Evolutionary conservation across 37 sponge, comb jelly and placozoan genomes (phyloP), one percentile per base, ranked within the genome.

Genomic region (Ianthella basta): DNA sequence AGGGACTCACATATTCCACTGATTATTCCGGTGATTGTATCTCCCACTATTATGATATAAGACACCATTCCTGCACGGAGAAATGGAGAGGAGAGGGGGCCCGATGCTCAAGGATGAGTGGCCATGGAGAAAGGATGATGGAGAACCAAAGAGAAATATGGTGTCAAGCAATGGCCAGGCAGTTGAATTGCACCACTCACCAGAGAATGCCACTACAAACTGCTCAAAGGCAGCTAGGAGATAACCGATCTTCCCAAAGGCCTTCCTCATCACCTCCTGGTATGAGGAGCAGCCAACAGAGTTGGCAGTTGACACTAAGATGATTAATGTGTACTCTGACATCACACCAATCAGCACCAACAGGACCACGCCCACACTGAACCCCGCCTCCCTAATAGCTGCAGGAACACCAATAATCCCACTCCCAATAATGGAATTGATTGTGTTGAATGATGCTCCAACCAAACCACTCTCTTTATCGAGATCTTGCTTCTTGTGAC

Each of bases 381-480:
- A 80, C 61, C 92, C 92, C 6, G 89, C 80, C 73, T 88, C 73
- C 41, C 66, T 59, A 15, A 92, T 55, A 19, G 92, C 92, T 25
- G 83, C 61, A 20, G 87, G 84, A 0, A 91, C 67, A 15, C 89
- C 92, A 35, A 92, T 86, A 32, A 86, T 86, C 5, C 89, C 92
- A 32, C 86, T 81, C 64, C 92, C 92, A 55, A 92, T 87, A 79
- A 92, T 88, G 80, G 92, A 88, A 36, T 92, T 92, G 60, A 88
- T 92, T 25, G 85, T 74, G 82, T 92, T 92, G 80, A 88, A 92
- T 34, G 86, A 89, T n/a, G 91, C 88, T 3, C 91, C 91, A 35
- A 60, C 60, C 15, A 90, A 83, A 4, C 78, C 78, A 75, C 78
- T 75, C 54, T 41, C 78, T 44, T 75, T 75, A 15, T 75, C 78